Base-by-base conservation (phyloP, 2,797 vertebrate species). In the Epinephelus coioides region DNA sequence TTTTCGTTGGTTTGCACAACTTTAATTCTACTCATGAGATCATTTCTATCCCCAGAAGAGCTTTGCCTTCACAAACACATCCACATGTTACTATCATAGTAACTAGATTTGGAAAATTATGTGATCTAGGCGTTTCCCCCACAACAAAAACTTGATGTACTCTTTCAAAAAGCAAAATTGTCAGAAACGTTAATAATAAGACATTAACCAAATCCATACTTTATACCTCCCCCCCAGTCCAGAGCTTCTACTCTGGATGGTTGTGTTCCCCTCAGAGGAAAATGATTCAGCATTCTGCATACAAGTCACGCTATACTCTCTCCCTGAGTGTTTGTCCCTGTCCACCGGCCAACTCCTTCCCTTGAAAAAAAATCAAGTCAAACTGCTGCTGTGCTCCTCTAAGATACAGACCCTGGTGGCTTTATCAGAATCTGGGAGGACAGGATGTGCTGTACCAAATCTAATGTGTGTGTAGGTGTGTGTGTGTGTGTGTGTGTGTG, bases 211-310 rank as follows among this genome's bases (percentile, higher is more conserved):
- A 57, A 56, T 69, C 15, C 78, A 81, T 77, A 70, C 46, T 78
- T 74, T 53, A 27, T 78, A 44, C 49, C 50, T 70, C 54, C 49
- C 30, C 70, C 25, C 43, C 4, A 11, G 59, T 47, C 54, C 69
- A 69, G 34, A 73, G 53, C 62, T 80, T 70, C 27, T 34, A 30
- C 66, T 82, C 69, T 77, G 71, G 69, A 83, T 18, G 34, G 21
- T 59, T 74, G 60, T 44, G 21, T 82, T 85, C 78, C 55, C 69
- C 49, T 75, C 23, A 2, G 70, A 85, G 68, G 53, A 84, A 69
- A 85, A 81, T 68, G 77, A 91, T 57, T 91, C 82, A 80, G 79
- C 78, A 46, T 78, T 80, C 66, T 83, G 66, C 55, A 21, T 15
- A 47, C 44, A 2, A 81, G 75, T 89, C 74, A 72, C 18, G 60